These are phyloP conservation scores for Rhingia campestris DNA, from an alignment of 2,888 invertebrate species.

Conservation along the genomic window DNA sequence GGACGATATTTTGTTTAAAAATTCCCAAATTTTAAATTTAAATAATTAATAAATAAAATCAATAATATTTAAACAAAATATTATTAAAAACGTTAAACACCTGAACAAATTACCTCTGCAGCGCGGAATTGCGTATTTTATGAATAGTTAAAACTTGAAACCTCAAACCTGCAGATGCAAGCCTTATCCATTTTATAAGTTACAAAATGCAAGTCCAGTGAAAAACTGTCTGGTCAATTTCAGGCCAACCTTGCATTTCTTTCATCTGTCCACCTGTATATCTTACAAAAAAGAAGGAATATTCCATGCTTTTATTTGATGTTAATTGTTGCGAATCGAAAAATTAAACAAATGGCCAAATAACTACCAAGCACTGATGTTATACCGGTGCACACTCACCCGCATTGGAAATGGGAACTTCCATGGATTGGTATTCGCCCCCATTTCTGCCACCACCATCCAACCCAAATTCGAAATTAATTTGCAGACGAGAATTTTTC, in stretches of 20 bases:
- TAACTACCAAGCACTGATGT: conserved; percentile 26
- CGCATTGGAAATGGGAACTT: conserved; percentile 3
- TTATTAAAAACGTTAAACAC: too few relatives aligned
- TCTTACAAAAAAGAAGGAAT: background rate
- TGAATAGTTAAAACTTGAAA: too few relatives aligned
- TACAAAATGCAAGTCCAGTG: background rate
- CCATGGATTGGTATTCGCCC: conserved; percentile 36
- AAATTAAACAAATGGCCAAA: conserved; percentile 65
- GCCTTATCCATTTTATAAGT: background rate
- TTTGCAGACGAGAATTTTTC: conserved; percentile 73
- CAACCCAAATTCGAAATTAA: conserved; percentile 62
- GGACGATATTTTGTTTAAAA: too few relatives aligned
- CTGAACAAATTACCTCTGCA: too few relatives aligned
- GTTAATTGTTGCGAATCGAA: conserved; percentile 73
- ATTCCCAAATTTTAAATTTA: too few relatives aligned
- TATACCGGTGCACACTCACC: background rate
- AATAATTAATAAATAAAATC: too few relatives aligned
- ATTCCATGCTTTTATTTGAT: conserved; percentile 63
- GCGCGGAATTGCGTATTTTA: too few relatives aligned
- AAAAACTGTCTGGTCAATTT: too few relatives aligned
- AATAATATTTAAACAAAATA: too few relatives aligned
- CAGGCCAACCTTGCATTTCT: too few relatives aligned
- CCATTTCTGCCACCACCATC: background rate
- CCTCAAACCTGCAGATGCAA: too few relatives aligned
- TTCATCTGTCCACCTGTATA: background rate